Percentiles rank a stretch among this genome's conserved stretches.
These are phyloP conservation scores for Caenorhabditis sp. DNA, from an alignment of 2,888 invertebrate genomes.

Conservation along the genomic window DNA sequence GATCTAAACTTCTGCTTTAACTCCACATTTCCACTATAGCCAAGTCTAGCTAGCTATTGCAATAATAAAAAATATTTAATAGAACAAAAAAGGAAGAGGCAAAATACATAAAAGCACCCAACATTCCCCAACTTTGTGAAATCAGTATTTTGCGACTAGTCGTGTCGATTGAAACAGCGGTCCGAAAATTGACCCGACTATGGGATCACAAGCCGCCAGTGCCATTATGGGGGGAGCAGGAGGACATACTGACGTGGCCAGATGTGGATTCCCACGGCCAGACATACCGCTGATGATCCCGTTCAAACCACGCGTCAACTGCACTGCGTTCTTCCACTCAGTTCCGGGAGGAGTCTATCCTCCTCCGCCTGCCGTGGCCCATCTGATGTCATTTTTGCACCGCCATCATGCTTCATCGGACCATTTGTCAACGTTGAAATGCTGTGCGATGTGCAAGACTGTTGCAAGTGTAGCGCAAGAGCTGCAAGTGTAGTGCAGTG, in stretches of 20 bases:
- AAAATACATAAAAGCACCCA: too few relatives aligned
- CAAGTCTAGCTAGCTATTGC: too few relatives aligned
- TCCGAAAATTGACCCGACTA: constrained; percentile 20
- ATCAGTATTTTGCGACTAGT: too few relatives aligned
- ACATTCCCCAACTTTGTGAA: too few relatives aligned
- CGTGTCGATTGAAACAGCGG: background rate
- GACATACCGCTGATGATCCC: constrained; percentile 98
- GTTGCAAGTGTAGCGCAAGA: too few relatives aligned
- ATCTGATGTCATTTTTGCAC: constrained; percentile 92
- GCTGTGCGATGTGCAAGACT: too few relatives aligned
- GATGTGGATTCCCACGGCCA: constrained; percentile 88
- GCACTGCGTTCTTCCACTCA: constrained; percentile 84
- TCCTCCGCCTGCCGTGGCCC: constrained; percentile 93
- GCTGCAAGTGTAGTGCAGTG: too few relatives aligned
- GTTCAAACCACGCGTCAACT: constrained; percentile 91
- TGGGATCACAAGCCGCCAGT: constrained; percentile 67
- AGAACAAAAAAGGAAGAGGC: too few relatives aligned
- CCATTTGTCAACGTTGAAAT: too few relatives aligned
- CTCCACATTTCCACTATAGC: too few relatives aligned
- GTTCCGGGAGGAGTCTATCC: constrained; percentile 92
- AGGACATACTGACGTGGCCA: constrained; percentile 43
- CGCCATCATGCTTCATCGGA: constrained; percentile 89
- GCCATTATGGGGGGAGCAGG: constrained; percentile 71
- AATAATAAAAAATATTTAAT: too few relatives aligned
- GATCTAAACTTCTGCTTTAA: too few relatives aligned